These are phyloP conservation scores for Oryctes rhinoceros DNA, from an alignment of 1,140 invertebrate genomes.

Conservation along the genomic window DNA sequence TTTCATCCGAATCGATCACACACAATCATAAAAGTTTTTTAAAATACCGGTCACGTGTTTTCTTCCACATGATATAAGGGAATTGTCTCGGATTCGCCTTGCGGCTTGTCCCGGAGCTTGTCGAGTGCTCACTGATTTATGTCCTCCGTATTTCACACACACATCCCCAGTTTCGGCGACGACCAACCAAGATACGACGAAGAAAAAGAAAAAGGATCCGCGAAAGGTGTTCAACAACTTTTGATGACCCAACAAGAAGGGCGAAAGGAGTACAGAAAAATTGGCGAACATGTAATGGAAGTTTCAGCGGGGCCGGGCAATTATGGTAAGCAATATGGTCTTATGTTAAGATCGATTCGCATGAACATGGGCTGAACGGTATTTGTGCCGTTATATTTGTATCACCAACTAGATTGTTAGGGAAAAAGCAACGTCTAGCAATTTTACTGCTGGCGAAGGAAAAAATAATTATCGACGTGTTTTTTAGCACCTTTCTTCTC, in stretches of 20 bases:
- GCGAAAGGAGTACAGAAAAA: neutral
- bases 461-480: neutral
- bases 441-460: neutral
- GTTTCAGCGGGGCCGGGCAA: constrained; percentile 7
- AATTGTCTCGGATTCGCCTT: neutral
- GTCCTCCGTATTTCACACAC: neutral
- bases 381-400: neutral
- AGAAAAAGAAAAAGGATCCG: neutral
- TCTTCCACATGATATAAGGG: neutral
- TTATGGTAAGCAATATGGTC: constrained; percentile 3
- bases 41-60: constrained; percentile 3
- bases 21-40: constrained; percentile 27
- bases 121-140: neutral
- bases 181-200: neutral
- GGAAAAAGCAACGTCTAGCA: constrained; percentile 7
- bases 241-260: neutral
- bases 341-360: neutral
- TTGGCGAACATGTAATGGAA: constrained; percentile 6
- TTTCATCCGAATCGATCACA: constrained; percentile 30
- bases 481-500: neutral
- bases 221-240: constrained; percentile 13
- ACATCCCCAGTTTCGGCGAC: neutral
- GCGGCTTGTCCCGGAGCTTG: neutral
- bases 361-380: neutral
- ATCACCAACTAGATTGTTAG: neutral